Base-by-base conservation (phyloP, 2,797 vertebrate species). In the Pachyuromys duprasi region DNA sequence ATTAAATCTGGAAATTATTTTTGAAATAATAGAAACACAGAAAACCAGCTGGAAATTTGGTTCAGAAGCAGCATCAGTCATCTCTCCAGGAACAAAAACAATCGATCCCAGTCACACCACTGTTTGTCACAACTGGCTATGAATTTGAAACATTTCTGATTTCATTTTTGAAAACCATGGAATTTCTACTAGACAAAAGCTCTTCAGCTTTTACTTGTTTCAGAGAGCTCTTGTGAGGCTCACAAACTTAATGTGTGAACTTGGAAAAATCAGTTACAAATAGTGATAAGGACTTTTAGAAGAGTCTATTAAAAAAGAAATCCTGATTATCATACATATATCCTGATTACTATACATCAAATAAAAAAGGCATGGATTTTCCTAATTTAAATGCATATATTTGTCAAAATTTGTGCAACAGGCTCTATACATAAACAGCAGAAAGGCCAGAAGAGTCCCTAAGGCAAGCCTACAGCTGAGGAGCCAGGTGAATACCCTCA, bases 401-500 rank as follows among this genome's bases (percentile, higher is more conserved):
- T n/a, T 70, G 49, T n/a, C 93, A 57, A 33, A 79, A 88, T 74
- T 92, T 86, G 89, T 86, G 67, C 78, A 86, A 89, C 31, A 33
- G 80, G 86, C 78, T 33, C 78, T 26, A 26, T 1, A 63, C 8
- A 86, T 36, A 53, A 63, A n/a, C 28, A 78, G 26, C 0, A 33
- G 8, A 60, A 72, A 82, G 72, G 86, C 89, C 33, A 94, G 95
- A 93, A 83, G 28, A 90, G 83, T 33, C 12, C 17, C 15, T 57
- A 57, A 76, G n/a, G 84, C 60, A 42, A 53, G 70, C 49, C 72
- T 88, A 88, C 94, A 98, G 97, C 97, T 96, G 97, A 92, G 84
- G 84, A 91, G 62, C 72, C 97, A 98, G 97, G 97, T 97, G 97
- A 98, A 97, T 67, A 88, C 89, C 94, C 90, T 60, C 0, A 78